Percentiles rank a stretch among this genome's conserved stretches.
Evolutionary conservation across 2,888 invertebrate species (phyloP).

Genomic region (Micoletzkya japonica): DNA sequence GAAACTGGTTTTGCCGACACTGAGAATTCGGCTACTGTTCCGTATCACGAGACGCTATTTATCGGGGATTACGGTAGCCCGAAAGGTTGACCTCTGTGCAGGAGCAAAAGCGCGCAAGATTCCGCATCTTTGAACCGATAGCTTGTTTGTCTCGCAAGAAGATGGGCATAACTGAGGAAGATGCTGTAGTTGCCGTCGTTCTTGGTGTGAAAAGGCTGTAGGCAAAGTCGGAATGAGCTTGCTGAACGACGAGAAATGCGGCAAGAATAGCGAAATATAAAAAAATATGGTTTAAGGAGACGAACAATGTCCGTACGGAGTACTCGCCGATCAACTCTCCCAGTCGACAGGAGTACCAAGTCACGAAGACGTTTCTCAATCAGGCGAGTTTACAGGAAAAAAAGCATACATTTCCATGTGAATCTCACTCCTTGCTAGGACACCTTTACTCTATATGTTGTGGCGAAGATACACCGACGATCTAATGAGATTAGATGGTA

Average conservation of each 20-base stretch:
- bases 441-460: too few species aligned
- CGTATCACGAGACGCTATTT: too few species aligned
- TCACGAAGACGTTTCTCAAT: conserved; percentile 55
- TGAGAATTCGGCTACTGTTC: too few species aligned
- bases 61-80: not conserved
- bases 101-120: not conserved
- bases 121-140: not conserved
- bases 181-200: too few species aligned
- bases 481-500: too few species aligned
- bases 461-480: too few species aligned
- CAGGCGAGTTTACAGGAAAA: conserved; percentile 38
- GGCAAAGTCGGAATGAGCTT: not conserved
- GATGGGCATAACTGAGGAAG: too few species aligned
- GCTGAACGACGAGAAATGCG: not conserved
- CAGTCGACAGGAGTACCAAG: conserved; percentile 47
- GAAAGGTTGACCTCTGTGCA: not conserved
- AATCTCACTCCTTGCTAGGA: too few species aligned
- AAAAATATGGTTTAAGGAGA: conserved; percentile 25
- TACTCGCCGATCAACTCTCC: conserved; percentile 57
- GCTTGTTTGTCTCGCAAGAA: not conserved
- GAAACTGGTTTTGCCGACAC: too few species aligned
- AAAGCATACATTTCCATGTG: too few species aligned
- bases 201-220: not conserved
- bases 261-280: not conserved
- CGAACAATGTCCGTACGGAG: conserved; percentile 56